phyloP scores from a whole-genome alignment of 2,113 vertebrate species.

The Typhlomys cinereus region DNA sequence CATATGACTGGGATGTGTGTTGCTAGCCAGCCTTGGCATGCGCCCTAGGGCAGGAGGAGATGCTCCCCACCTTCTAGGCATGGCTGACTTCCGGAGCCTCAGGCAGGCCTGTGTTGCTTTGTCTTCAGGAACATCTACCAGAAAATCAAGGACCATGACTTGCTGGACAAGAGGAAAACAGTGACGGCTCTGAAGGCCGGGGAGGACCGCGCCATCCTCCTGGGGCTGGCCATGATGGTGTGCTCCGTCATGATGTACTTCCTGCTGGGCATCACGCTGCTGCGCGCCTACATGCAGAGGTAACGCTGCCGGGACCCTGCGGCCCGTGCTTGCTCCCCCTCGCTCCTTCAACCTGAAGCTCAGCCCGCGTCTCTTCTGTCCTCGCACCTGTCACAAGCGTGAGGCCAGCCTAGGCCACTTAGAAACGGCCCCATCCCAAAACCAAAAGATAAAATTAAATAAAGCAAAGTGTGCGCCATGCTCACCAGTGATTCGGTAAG shows the following conservation, averaged over 20 bases:
- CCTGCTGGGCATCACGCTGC: conserved; percentile 93
- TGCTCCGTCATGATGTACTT: conserved; percentile 96
- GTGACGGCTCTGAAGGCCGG: conserved; percentile 95
- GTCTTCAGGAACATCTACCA: conserved; percentile 94
- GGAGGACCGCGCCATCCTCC: conserved; percentile 94
- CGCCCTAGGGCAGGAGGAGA: conserved; percentile 21
- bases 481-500: not conserved
- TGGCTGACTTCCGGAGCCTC: conserved; percentile 70
- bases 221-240: conserved; percentile 95
- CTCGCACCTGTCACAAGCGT: not conserved
- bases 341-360: not conserved
- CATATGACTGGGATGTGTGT: not conserved
- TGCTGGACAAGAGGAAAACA: conserved; percentile 97
- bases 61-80: conserved; percentile 45
- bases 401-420: not conserved
- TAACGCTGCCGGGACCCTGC: conserved; percentile 63
- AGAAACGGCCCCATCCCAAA: not conserved
- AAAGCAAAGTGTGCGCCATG: not conserved
- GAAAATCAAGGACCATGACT: conserved; percentile 93
- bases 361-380: not conserved
- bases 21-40: not conserved
- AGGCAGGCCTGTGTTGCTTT: conserved; percentile 85
- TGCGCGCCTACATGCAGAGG: conserved; percentile 95
- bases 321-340: not conserved
- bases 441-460: too few relatives aligned